Evolutionary conservation across 1,140 invertebrate genomes (phyloP), one percentile per base, ranked within the genome.

Genomic region (Arctopsyche grandis): DNA sequence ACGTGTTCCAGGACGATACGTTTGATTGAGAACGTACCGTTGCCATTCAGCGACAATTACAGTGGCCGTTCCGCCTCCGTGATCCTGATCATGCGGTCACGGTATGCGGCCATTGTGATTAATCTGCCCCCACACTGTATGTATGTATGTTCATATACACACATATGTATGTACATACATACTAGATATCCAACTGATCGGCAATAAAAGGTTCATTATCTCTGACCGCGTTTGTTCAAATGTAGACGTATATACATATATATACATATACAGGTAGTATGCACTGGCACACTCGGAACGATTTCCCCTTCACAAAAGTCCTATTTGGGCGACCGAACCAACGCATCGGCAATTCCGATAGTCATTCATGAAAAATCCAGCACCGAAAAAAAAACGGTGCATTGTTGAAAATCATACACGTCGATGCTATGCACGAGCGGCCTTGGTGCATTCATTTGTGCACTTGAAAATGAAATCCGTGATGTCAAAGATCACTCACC

Each of bases 31-130:
- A 26, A 10, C 19, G 16, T 10, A 26, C 48, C 48, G 16, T 52
- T 52, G 19, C 24, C 60, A 66, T 66, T 66, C 60, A 66, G 10
- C 5, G 60, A 66, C 60, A 66, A 66, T 66, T 66, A 66, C 60
- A 21, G 19, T 21, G 21, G 19, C 21, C 19, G 60, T 66, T 69
- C 26, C 66, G 66, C 22, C 66, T 71, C 69, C 24, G 60, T 66
- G 21, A 44, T 71, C 69, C 43, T 46, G 69, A 71, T 71, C 69
- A 71, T 46, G 69, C 44, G 14, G 16, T 10, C 14, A 48, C 16
- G 24, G 29, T 22, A 46, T 71, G 69, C 38, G 14, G 16, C 21
- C 38, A 71, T 71, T 71, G 69, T 71, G 69, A 44, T 71, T 38
- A 29, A 46, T 69, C 24, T 66, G 60, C 21, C 60, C 52, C 29